Conservation (phyloP, 1,140 invertebrate species). For the Protaetia brevitarsis region DNA sequence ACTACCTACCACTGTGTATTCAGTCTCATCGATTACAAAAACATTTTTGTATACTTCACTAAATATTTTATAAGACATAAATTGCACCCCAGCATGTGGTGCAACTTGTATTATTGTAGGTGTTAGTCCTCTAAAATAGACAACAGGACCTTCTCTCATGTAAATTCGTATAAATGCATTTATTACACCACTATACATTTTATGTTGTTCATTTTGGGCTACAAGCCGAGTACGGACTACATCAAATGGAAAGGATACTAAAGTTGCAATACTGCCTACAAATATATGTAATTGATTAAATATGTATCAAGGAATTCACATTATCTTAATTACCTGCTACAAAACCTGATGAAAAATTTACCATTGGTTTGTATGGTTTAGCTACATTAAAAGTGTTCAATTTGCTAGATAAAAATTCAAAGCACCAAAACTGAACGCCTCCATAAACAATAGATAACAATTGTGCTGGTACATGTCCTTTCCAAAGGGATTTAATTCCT, state of each 20-base stretch:
- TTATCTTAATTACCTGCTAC: constrained; percentile 39
- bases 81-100: constrained; percentile 84
- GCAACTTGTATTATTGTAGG: constrained; percentile 84
- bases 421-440: constrained; percentile 69
- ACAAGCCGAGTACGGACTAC: constrained; percentile 90
- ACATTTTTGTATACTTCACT: constrained; percentile 39
- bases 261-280: constrained; percentile 75
- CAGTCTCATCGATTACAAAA: constrained; percentile 34
- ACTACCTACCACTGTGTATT: constrained; percentile 50
- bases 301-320: no score
- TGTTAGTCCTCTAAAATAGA: constrained; percentile 77
- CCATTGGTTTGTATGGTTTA: constrained; percentile 26
- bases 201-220: constrained; percentile 78
- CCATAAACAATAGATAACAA: constrained; percentile 85
- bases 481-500: constrained; percentile 83
- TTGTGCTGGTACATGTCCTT: constrained; percentile 93
- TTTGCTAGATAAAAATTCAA: constrained; percentile 54
- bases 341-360: constrained; percentile 41
- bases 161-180: constrained; percentile 65
- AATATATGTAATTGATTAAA: constrained; percentile 73
- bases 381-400: constrained; percentile 37
- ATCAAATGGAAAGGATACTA: constrained; percentile 86
- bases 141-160: constrained; percentile 64
- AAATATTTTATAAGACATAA: constrained; percentile 70
- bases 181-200: constrained; percentile 69